Base-by-base conservation (phyloP, 2,888 invertebrate genomes). In the Vanessa cardui region DNA sequence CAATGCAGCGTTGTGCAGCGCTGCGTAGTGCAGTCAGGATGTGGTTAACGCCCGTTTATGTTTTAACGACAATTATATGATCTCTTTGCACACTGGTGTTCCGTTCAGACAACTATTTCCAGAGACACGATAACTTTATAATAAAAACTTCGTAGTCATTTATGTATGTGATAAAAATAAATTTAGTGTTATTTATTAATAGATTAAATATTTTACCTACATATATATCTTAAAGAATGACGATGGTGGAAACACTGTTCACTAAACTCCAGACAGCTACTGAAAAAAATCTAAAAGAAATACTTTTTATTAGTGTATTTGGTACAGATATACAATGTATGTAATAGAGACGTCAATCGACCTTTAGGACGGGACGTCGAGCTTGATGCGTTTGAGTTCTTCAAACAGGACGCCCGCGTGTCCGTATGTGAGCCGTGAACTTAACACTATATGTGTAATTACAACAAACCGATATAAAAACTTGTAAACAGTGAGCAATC, bases 401-500 rank as follows among this genome's bases (percentile, higher is more conserved):
- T 4, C 12, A 58, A 69, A 61, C 66, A 56, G 49, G 26, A 2
- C 20, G 15, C 21, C 58, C 44, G 50, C 71, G 33, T 69, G 64
- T 72, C 59, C 9, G 7, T 39, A 47, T 9, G 31, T 50, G 44
- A 71, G 60, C 64, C 61, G 69, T 76, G 71, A 72, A 72, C 72
- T 77, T 72, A 71, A 76, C 75, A 77, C 77, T 73, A 18, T 39
- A 56, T 69, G 72, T 66, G 71, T 79, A 80, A 82, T 83, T 76
- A 79, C 78, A 74, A 74, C 77, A 73, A 77, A 56, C 76, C 74
- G 77, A 80, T 76, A 82, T 79, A 81, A 81, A 78, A 78, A 73
- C 67, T 71, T 73, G 78, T 83, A 83, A 82, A 83, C 83, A 83
- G 69, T 67, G 72, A 67, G 79, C 74, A 76, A 82, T 82, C 78